Conservation (phyloP, 2,888 invertebrate species). For the Caenorhabditis doughertyi region DNA sequence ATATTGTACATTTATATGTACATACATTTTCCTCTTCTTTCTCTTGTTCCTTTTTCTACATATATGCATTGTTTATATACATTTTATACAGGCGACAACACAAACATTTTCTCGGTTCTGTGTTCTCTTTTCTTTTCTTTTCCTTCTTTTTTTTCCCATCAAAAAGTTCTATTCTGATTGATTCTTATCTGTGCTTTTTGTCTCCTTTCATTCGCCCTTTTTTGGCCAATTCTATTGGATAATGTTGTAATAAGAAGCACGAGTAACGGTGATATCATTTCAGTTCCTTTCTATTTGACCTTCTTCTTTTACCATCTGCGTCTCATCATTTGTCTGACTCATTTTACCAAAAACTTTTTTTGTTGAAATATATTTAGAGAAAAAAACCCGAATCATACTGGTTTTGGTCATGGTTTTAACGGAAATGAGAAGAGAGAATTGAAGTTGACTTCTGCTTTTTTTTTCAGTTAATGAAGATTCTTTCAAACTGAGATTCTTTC, state of each 20-base stretch:
- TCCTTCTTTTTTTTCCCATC: constrained; percentile 1
- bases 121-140: constrained; percentile 1
- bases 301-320: constrained; percentile 28
- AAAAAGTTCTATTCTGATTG: not conserved
- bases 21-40: constrained; percentile 25
- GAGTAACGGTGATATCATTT: constrained; percentile 23
- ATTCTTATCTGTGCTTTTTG: constrained; percentile 14
- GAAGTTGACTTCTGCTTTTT: too few relatives aligned
- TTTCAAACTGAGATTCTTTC: too few relatives aligned
- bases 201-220: not conserved
- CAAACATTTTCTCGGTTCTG: not conserved
- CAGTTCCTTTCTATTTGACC: constrained; percentile 38
- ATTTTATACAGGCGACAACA: constrained; percentile 19
- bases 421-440: not conserved
- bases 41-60: constrained; percentile 2
- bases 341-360: constrained; percentile 1
- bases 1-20: constrained; percentile 38
- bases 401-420: not conserved
- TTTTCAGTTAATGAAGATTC: too few relatives aligned
- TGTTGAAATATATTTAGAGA: constrained; percentile 22
- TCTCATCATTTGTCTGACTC: constrained; percentile 11
- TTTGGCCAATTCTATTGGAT: constrained; percentile 2
- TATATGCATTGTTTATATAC: constrained; percentile 19
- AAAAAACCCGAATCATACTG: constrained; percentile 2
- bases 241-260: not conserved